Base-by-base conservation (phyloP, 23 tunicate genomes). In the Diplosoma virens region DNA sequence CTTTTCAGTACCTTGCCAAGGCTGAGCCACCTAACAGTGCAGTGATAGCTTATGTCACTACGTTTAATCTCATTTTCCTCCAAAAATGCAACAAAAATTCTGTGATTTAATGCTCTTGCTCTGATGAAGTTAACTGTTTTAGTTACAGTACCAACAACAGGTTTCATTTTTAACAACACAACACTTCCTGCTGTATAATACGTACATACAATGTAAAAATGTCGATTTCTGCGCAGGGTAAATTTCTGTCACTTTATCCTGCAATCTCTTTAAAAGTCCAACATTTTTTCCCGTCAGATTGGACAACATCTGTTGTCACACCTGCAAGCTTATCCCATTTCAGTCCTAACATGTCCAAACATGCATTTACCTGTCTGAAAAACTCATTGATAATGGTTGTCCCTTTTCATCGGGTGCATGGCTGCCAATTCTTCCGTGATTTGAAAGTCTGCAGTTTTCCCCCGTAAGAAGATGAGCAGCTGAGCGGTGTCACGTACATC, bases 21-120 rank as follows among this genome's bases (percentile, higher is more conserved):
- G 23, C 73, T 75, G 72, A 75, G 28, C 80, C 80, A 75, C 33
- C 80, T 76, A 24, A 75, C 80, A 75, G 73, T 76, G 3, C 76
- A 9, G 50, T 75, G 80, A 61, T 75, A 75, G 70, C 20, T 6
- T 25, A 75, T 66, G 25, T 60, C 80, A 75, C 80, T 59, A 66
- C 59, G 80, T 25, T 60, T 75, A 34, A 75, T 17, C 27, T 25
- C 48, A 48, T 25, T 24, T 18, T 66, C 72, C 25, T 66, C 72
- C 48, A 66, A 25, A 66, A 66, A 48, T 66, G 22, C 18, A 35
- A 71, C 7, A 71, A 66, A 71, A 65, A 37, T 20, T 37, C 77
- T 71, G 77, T 71, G 77, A 71, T 71, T 71, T 37, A 71, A 25
- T 18, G 29, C 77, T 71, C 77, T 16, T 45, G 77, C 77, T 25